Evolutionary conservation across 1,140 invertebrate genomes (phyloP).

Genomic region (Drosophila serrata): DNA sequence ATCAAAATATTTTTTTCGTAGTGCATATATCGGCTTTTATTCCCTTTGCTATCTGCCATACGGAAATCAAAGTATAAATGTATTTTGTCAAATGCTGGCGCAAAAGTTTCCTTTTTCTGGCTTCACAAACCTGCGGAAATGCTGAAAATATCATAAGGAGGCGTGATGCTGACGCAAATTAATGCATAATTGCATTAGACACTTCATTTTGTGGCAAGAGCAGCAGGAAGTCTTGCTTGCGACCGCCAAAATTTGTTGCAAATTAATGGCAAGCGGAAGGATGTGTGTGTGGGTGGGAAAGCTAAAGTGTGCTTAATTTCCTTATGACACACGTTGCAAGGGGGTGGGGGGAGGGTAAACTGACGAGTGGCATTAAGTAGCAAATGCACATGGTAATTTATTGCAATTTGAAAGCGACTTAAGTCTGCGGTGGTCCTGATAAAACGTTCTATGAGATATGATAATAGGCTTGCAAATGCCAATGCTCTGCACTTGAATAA

Average conservation of each 20-base stretch:
- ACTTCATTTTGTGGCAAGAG: slow-evolving; percentile 58
- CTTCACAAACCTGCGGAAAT: slow-evolving; percentile 49
- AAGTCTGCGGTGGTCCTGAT: slow-evolving; percentile 1
- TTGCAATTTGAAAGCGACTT: slow-evolving; percentile 40
- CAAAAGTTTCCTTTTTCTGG: slow-evolving; percentile 48
- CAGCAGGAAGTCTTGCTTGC: slow-evolving; percentile 26
- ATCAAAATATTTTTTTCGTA: too few species aligned
- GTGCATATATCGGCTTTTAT: not conserved
- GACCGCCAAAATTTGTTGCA: slow-evolving; percentile 72
- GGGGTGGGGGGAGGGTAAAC: slow-evolving; percentile 6
- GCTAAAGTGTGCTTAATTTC: slow-evolving; percentile 51
- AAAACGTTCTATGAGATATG: slow-evolving; percentile 6
- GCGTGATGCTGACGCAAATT: slow-evolving; percentile 54
- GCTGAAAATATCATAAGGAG: slow-evolving; percentile 65
- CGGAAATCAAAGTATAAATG: slow-evolving; percentile 78
- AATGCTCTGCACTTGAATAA: not conserved
- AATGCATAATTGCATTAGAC: slow-evolving; percentile 81
- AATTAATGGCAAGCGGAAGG: slow-evolving; percentile 55
- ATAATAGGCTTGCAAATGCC: slow-evolving; percentile 12
- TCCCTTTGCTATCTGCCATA: not conserved
- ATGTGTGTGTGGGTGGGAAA: too few species aligned
- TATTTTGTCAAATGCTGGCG: slow-evolving; percentile 68
- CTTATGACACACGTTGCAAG: slow-evolving; percentile 54
- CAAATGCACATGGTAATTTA: slow-evolving; percentile 41
- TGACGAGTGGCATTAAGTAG: slow-evolving; percentile 68